Percentiles rank a stretch among this genome's conserved stretches.
Conservation (phyloP, 2,888 invertebrate genomes). For the Drosophila fulvimacula region DNA sequence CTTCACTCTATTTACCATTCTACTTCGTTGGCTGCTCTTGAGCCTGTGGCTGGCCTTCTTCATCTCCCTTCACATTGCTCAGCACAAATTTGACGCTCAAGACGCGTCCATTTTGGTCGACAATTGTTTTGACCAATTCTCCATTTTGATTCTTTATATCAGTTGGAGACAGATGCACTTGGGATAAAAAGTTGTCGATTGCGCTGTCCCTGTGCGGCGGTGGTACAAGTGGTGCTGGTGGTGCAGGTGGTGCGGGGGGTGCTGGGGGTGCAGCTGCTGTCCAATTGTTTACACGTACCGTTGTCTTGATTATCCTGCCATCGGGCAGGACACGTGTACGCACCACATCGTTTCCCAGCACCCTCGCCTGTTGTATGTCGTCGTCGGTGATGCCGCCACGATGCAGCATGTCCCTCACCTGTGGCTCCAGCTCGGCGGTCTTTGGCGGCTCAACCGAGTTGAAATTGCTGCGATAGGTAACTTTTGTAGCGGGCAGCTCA, state of each 20-base stretch:
- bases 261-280: neutral
- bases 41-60: constrained; percentile 2
- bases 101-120: constrained; percentile 72
- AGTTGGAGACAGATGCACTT: constrained; percentile 56
- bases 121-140: constrained; percentile 62
- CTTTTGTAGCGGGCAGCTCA: constrained; percentile 45
- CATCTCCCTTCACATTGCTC: constrained; percentile 49
- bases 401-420: constrained; percentile 42
- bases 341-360: constrained; percentile 40
- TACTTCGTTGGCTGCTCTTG: constrained; percentile 30
- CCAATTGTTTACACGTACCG: constrained; percentile 39
- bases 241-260: neutral
- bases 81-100: constrained; percentile 71
- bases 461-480: constrained; percentile 27
- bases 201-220: constrained; percentile 4
- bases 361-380: constrained; percentile 51
- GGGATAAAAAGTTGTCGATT: constrained; percentile 64
- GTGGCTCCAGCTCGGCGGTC: constrained; percentile 41
- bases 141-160: constrained; percentile 66
- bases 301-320: constrained; percentile 59
- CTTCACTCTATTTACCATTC: neutral
- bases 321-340: constrained; percentile 60
- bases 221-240: neutral
- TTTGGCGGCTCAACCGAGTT: constrained; percentile 25
- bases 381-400: constrained; percentile 66